A percentile compares a stretch with the other conserved stretches of the same genome.
Conservation (phyloP, 2,113 vertebrate species). For the Macrotus californicus region DNA sequence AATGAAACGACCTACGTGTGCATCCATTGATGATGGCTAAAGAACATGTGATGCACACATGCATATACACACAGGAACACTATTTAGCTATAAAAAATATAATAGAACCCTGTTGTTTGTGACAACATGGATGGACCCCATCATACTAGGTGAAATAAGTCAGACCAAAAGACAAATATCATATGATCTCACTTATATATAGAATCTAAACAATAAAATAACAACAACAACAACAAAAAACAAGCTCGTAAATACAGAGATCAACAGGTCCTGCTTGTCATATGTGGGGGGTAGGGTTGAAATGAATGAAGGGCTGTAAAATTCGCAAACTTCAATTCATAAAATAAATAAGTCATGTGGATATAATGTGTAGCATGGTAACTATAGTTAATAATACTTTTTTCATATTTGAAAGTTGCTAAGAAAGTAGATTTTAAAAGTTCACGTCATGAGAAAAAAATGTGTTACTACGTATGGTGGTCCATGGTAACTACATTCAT, state of each 20-base stretch:
- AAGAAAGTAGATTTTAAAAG: background rate
- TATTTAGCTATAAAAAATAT: background rate
- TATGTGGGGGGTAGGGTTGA: fast-evolving
- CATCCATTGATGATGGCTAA: background rate
- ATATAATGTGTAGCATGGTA: background rate
- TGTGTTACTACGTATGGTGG: background rate
- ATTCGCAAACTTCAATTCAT: background rate
- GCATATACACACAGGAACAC: background rate
- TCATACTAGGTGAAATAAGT: background rate
- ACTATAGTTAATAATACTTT: background rate
- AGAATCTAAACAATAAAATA: background rate
- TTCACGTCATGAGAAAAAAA: background rate
- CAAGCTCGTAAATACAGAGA: background rate
- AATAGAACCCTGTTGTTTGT: background rate
- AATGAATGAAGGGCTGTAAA: background rate
- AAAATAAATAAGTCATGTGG: background rate
- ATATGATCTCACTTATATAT: background rate
- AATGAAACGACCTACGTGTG: background rate
- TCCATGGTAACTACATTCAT: background rate
- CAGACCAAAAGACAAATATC: background rate
- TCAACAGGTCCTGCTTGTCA: background rate
- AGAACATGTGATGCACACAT: background rate
- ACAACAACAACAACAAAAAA: background rate
- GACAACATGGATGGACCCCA: background rate
- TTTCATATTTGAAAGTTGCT: background rate